Evolutionary conservation across 2,113 vertebrate species (phyloP).

Genomic region (Brachyistius frenatus): DNA sequence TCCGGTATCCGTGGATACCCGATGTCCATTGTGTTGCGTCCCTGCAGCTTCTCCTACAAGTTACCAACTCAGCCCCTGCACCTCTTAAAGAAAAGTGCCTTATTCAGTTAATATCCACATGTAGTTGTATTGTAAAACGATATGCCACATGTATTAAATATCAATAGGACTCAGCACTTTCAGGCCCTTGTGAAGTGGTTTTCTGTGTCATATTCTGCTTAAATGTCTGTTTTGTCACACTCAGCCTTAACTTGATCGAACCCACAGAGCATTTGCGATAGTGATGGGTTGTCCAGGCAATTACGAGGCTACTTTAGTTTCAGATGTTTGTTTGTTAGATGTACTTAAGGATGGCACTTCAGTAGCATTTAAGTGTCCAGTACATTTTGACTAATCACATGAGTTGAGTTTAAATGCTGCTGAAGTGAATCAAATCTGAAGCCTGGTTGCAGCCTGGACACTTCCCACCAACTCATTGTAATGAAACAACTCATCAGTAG

Average conservation of each 20-base stretch:
- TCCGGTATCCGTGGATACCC: constrained; percentile 43
- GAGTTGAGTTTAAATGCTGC: constrained; percentile 17
- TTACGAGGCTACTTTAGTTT: not conserved
- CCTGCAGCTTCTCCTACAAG: constrained; percentile 42
- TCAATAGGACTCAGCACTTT: constrained; percentile 66
- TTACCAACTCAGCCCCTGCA: constrained; percentile 58
- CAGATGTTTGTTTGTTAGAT: not conserved
- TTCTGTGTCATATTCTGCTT: constrained; percentile 52
- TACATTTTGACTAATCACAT: not conserved
- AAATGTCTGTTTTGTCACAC: constrained; percentile 39
- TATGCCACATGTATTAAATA: constrained; percentile 48
- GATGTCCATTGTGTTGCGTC: constrained; percentile 52
- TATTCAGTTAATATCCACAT: constrained; percentile 74
- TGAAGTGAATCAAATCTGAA: constrained; percentile 2
- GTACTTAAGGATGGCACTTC: not conserved
- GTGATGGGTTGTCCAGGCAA: constrained; percentile 30
- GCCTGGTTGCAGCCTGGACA: constrained; percentile 2
- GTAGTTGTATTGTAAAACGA: constrained; percentile 43
- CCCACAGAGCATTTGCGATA: constrained; percentile 19
- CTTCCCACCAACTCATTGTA: constrained; percentile 21
- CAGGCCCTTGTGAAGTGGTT: constrained; percentile 55
- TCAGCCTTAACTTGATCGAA: constrained; percentile 63
- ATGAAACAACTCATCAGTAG: constrained; percentile 13
- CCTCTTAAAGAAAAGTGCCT: constrained; percentile 82
- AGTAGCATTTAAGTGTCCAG: constrained; percentile 8